Evolutionary conservation across 2,888 invertebrate genomes (phyloP), one percentile per base, ranked within the genome.

Genomic region (Dicranocentrus wangi): DNA sequence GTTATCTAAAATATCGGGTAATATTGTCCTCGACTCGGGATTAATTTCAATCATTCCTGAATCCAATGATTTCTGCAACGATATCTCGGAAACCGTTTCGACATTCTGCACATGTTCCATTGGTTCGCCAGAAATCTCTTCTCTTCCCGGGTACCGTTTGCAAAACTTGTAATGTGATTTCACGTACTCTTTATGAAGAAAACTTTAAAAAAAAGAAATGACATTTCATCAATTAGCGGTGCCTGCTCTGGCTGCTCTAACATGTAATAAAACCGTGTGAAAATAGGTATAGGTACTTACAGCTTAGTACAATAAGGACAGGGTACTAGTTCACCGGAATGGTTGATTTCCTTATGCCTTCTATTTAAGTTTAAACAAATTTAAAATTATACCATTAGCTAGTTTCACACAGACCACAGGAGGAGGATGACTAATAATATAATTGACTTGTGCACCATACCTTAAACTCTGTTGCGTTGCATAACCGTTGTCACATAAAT

Each of bases 121-220:
- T 1, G 61, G 28, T 51, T 72, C 61, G 1, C 61, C 61, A 1
- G 13, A 0, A 7, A 51, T 0, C 15, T 17, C 61, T 7, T 19
- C 28, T 71, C 27, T 58, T 10, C 39, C 32, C n/a, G 72, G 72
- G 21, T 61, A 23, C 1, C 17, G 17, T 15, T 61, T 61, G 27
- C 72, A 72, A 32, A 47, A 72, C n/a, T 47, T 61, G 51, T 51
- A 51, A 51, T 72, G 72, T 3, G 17, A 25, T 3, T 61, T 43
- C 13, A 72, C 27, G n/a, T 72, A 72, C 21, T 72, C 72, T 15
- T 72, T 58, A 47, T 72, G 72, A 17, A 32, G 61, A 72, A 73
- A 73, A 19, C 65, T 65, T 13, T n/a, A n/a, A n/a, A n/a, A n/a
- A 2, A 17, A 25, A 39, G 47, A 21, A 10, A 58, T 15, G 25